Conservation (phyloP, 1,140 invertebrate genomes). For the Heterodera carotae region DNA sequence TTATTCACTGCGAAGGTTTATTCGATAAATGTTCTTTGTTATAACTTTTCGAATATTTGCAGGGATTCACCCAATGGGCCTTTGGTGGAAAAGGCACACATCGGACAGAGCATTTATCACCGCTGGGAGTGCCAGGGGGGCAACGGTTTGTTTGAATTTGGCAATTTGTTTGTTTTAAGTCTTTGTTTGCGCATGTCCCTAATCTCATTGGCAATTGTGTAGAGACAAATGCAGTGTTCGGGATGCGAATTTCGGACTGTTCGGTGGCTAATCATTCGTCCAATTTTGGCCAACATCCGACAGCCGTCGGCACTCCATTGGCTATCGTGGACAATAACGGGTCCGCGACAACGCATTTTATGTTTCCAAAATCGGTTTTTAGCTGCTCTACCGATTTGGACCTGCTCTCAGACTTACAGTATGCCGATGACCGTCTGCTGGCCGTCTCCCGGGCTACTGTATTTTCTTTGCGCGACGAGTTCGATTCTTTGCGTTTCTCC, state of each 20-base stretch:
- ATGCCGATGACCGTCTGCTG: conserved; percentile 45
- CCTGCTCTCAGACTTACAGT: conserved; percentile 41
- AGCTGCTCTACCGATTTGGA: conserved; percentile 48
- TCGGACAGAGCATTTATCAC: conserved; percentile 52
- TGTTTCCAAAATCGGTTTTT: not conserved
- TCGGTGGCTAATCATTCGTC: conserved; percentile 18
- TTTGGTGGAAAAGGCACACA: conserved; percentile 40
- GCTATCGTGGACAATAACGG: conserved; percentile 19
- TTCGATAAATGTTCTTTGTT: not conserved
- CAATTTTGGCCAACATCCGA: not conserved
- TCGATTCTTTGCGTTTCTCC: conserved; percentile 46
- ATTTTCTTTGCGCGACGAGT: conserved; percentile 49
- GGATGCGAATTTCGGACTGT: conserved; percentile 22
- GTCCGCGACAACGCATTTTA: not conserved
- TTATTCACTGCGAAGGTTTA: conserved; percentile 43
- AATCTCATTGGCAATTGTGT: not conserved
- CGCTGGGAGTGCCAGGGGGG: conserved; percentile 51
- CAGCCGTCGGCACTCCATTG: not conserved
- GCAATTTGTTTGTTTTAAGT: not conserved
- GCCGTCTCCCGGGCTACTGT: conserved; percentile 45
- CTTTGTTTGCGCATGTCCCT: conserved; percentile 9
- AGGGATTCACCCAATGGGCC: conserved; percentile 52
- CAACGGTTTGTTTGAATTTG: conserved; percentile 30
- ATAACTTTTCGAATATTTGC: not conserved
- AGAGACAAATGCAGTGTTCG: conserved; percentile 9